These are phyloP conservation scores for Pollicipes pollicipes DNA, from an alignment of 1,140 invertebrate genomes.

Conservation along the genomic window DNA sequence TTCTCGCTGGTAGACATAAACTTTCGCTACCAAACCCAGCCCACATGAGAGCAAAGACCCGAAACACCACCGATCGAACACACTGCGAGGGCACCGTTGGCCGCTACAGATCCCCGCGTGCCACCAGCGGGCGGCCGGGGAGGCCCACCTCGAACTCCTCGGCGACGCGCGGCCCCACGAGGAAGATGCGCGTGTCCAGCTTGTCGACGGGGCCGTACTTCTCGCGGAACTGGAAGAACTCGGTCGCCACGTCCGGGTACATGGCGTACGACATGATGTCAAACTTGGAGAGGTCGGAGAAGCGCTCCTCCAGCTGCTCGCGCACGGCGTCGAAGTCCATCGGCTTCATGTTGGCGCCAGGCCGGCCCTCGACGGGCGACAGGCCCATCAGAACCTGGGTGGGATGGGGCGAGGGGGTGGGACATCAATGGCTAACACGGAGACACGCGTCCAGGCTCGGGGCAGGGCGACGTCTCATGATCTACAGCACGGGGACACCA, in stretches of 20 bases:
- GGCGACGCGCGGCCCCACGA: constrained; percentile 54
- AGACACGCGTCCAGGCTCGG: too few relatives aligned
- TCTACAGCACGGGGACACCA: too few relatives aligned
- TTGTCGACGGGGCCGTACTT: constrained; percentile 91
- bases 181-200: constrained; percentile 82
- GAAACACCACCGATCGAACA: too few relatives aligned
- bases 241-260: constrained; percentile 89
- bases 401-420: constrained; percentile 5
- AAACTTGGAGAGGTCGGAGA: constrained; percentile 44
- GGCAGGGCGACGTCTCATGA: too few relatives aligned
- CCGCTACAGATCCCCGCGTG: too few relatives aligned
- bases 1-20: too few relatives aligned
- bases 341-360: constrained; percentile 63
- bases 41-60: too few relatives aligned
- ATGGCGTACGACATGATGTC: constrained; percentile 94
- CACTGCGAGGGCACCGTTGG: too few relatives aligned
- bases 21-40: too few relatives aligned
- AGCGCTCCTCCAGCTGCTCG: constrained; percentile 56
- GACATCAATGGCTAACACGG: too few relatives aligned
- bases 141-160: constrained; percentile 31
- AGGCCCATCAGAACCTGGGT: constrained; percentile 72
- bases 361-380: constrained; percentile 69
- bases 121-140: too few relatives aligned
- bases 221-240: constrained; percentile 72
- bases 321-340: constrained; percentile 77